Evolutionary conservation across 2,797 vertebrate genomes (phyloP).

Genomic region (Chelmon rostratus): DNA sequence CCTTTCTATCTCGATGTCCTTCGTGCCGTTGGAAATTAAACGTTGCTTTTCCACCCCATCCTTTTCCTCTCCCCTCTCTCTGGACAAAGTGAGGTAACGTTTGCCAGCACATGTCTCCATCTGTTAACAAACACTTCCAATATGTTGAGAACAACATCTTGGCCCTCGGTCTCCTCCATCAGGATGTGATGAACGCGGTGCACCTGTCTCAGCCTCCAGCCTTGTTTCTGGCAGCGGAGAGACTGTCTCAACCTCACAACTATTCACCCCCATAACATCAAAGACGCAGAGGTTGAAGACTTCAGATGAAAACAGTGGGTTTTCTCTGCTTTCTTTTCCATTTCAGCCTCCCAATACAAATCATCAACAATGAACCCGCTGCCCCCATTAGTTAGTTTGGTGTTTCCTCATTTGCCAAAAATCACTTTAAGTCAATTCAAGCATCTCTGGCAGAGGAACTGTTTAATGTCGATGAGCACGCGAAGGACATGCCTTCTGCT

Average conservation of each 20-base stretch:
- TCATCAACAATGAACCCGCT: constrained; percentile 63
- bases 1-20: constrained; percentile 33
- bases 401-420: constrained; percentile 62
- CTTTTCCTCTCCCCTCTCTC: constrained; percentile 47
- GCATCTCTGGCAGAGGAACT: constrained; percentile 48
- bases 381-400: constrained; percentile 50
- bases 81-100: constrained; percentile 72
- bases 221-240: constrained; percentile 76
- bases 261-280: constrained; percentile 74
- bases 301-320: constrained; percentile 65
- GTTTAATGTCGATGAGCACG: constrained; percentile 60
- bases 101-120: constrained; percentile 80
- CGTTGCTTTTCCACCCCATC: constrained; percentile 43
- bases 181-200: constrained; percentile 79
- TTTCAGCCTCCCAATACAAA: constrained; percentile 55
- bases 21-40: constrained; percentile 71
- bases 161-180: constrained; percentile 73
- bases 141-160: constrained; percentile 82
- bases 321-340: constrained; percentile 66
- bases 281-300: constrained; percentile 63
- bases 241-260: constrained; percentile 72
- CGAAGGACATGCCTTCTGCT: constrained; percentile 57
- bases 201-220: constrained; percentile 81
- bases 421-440: constrained; percentile 64
- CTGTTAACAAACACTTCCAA: constrained; percentile 83